Base-by-base conservation (phyloP, 2,113 vertebrate genomes). In the Garra rufa region DNA sequence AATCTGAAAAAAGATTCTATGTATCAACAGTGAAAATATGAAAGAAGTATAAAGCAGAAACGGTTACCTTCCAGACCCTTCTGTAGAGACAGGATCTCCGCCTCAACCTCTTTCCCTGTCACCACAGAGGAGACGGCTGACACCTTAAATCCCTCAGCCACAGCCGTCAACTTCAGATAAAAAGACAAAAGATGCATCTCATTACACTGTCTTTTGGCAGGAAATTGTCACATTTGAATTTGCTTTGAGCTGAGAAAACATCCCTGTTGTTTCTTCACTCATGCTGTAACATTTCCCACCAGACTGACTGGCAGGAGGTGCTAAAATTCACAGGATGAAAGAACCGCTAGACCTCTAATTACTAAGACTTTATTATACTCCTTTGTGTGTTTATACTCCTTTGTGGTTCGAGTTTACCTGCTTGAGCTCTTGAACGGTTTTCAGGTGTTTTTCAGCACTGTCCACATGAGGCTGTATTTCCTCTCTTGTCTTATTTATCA, bases 41-140 rank as follows among this genome's bases (percentile, higher is more conserved):
- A 41, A 67, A 78, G 17, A n/a, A 48, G 46, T 34, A 9, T 30
- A 15, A 21, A 63, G 43, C 50, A 70, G 41, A 74, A 83, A 24
- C 43, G 3, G 1, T 69, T 92, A 98, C 98, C 92, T 88, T 96
- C 92, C 74, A 97, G 78, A 70, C 92, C 92, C 76, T 89, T 91
- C 90, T 94, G 90, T 85, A 99, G 91, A 24, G 90, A 78, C 67
- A 92, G 85, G 0, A 92, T 87, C 38, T 96, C 89, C 0, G 90
- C 92, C 76, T 96, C 91, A 0, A 92, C 91, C 2, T 92, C 90
- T 70, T 96, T 95, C 44, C 94, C 96, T 1, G 1, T 88, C 9
- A 94, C 92, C 50, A 96, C 77, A 0, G 96, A 95, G 0, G 61
- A 92, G 84, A 93, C 85, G 26, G 96, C 95, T 7, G 0, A 4